Base-by-base conservation (phyloP, 30 jellyfish, hydroid and myxozoan genomes). In the Pseudorhiza aurosa region DNA sequence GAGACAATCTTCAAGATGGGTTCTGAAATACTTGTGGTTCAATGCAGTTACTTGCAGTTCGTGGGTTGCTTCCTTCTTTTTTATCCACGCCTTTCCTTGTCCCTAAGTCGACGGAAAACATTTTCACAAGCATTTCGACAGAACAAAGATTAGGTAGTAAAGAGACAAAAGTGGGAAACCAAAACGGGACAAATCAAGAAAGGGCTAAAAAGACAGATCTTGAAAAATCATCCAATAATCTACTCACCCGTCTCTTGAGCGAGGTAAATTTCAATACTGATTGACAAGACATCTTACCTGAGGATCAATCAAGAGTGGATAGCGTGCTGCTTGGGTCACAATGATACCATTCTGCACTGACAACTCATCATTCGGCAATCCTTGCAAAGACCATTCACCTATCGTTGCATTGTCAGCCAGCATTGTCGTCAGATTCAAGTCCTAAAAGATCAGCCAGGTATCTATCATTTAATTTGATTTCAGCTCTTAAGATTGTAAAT, bases 261-360 rank as follows among this genome's bases (percentile, higher is more conserved):
- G n/a, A n/a, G n/a, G n/a, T n/a, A n/a, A n/a, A n/a, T n/a, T n/a
- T n/a, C n/a, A n/a, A n/a, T n/a, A 39, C 11, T 47, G 62, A 47
- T 5, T 47, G 62, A 47, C 19, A 47, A 47, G 55, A 22, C 18
- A 21, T 18, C 10, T 63, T 68, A 86, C 87, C 85, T 89, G 97
- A 26, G 97, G 97, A 58, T 89, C 97, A 57, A 89, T 82, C 33
- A 89, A 89, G 21, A 89, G 88, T 12, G 97, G 97, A 69, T 63
- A 89, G 44, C 97, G 36, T 7, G 97, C 89, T 26, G 97, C 97
- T 44, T 89, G 87, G 12, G 95, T 81, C 1, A 89, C 97, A 46
- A 89, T 89, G 58, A 89, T 83, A 9, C 97, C 97, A 89, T 89
- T 89, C 49, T 89, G 97, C 14, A 89, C 88, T 28, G 97, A 89